Conservation (phyloP, 2,113 vertebrate species). For the Lonchura striata region DNA sequence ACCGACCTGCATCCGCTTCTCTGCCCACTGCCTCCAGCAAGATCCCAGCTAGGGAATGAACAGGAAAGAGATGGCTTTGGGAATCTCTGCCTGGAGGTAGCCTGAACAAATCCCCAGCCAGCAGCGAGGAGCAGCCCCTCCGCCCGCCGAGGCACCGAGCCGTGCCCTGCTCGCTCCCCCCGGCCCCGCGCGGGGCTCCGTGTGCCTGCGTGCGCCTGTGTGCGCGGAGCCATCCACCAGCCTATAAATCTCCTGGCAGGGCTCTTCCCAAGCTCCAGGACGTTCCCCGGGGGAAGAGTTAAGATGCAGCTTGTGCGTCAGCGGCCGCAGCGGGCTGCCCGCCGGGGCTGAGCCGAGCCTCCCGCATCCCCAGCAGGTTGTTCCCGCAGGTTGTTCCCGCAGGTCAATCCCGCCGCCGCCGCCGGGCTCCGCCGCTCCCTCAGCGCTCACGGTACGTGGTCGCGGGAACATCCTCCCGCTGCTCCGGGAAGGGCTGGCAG, state of each 20-base stretch:
- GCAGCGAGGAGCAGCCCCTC: neutral
- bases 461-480: neutral
- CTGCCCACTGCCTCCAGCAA: neutral
- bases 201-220: neutral
- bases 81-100: fast-evolving
- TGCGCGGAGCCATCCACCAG: neutral
- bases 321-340: constrained; percentile 61
- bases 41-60: neutral
- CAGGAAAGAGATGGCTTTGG: neutral
- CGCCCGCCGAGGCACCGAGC: neutral
- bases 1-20: fast-evolving
- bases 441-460: constrained; percentile 70
- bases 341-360: constrained; percentile 60
- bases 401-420: constrained; percentile 53
- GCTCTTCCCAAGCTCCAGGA: constrained; percentile 46
- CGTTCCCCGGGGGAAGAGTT: constrained; percentile 66
- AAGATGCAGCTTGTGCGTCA: constrained; percentile 71
- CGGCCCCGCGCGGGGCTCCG: neutral
- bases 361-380: constrained; percentile 61
- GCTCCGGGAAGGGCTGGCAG: neutral
- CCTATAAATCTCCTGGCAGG: constrained; percentile 61
- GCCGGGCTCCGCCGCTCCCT: constrained; percentile 36
- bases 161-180: neutral
- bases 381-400: constrained; percentile 68
- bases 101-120: fast-evolving